A percentile compares a stretch with the other conserved stretches of the same genome.
Evolutionary conservation across 2,113 vertebrate species (phyloP).

Genomic region (Gymnarchus niloticus): DNA sequence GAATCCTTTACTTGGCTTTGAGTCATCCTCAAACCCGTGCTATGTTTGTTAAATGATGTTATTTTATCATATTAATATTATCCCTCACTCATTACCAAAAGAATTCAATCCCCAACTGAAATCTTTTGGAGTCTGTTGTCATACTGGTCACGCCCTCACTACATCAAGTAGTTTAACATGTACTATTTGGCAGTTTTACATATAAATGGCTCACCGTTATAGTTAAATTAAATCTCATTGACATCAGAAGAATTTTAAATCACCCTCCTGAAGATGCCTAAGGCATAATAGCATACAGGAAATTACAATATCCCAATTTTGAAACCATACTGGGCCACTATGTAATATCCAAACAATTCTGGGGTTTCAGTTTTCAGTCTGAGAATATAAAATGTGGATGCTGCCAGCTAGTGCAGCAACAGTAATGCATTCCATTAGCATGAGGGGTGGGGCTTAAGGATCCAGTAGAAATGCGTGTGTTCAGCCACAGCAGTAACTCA

Average conservation of each 20-base stretch:
- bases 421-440: background rate
- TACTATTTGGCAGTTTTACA: background rate
- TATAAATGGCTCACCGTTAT: background rate
- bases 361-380: background rate
- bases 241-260: background rate
- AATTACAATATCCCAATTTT: background rate
- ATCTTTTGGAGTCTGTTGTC: background rate
- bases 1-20: background rate
- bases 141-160: background rate
- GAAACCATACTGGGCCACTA: background rate
- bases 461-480: background rate
- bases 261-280: background rate
- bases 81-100: background rate
- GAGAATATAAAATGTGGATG: background rate
- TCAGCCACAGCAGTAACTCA: background rate
- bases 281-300: background rate
- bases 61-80: background rate
- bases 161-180: background rate
- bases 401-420: background rate
- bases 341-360: background rate
- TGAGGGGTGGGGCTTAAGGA: background rate
- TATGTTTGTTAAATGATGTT: background rate
- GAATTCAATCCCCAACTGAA: background rate
- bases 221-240: background rate
- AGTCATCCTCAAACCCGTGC: background rate